Base-by-base conservation (phyloP, 2,888 invertebrate genomes). In the Smittia sp. region DNA sequence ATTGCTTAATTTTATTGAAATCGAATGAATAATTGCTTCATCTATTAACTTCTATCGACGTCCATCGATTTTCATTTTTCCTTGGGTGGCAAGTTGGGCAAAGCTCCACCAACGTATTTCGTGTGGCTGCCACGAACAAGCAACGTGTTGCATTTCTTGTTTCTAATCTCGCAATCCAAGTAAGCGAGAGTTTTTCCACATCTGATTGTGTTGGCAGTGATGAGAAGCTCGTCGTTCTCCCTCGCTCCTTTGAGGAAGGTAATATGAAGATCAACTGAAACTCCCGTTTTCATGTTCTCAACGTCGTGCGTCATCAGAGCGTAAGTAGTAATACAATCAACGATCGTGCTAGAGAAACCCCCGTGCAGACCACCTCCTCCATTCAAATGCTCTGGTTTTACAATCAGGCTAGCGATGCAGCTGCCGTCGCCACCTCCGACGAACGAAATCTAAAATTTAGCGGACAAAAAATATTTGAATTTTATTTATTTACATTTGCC, bases 51-150 rank as follows among this genome's bases (percentile, higher is more conserved):
- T n/a, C n/a, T n/a, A n/a, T n/a, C n/a, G n/a, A n/a, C n/a, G n/a
- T n/a, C n/a, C n/a, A n/a, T n/a, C n/a, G n/a, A n/a, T n/a, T n/a
- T n/a, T n/a, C n/a, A n/a, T n/a, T n/a, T n/a, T n/a, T n/a, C n/a
- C n/a, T n/a, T n/a, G n/a, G n/a, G n/a, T n/a, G n/a, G n/a, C n/a
- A n/a, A n/a, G n/a, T n/a, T n/a, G n/a, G n/a, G n/a, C n/a, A n/a
- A n/a, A n/a, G n/a, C n/a, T n/a, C n/a, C n/a, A n/a, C 79, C 80
- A 3, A 88, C 80, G 80, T 85, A 93, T 80, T 96, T 96, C 0
- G 93, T 94, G 79, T 97, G 96, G 74, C 87, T 86, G 46, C 94
- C 96, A 75, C 87, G 89, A 2, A 93, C 96, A 68, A 97, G 80
- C 1, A 95, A 77, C 63, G 85, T 84, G 73, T 91, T 90, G 75